phyloP scores from a whole-genome alignment of 2,113 vertebrate species.

The Corydoras maculifer region DNA sequence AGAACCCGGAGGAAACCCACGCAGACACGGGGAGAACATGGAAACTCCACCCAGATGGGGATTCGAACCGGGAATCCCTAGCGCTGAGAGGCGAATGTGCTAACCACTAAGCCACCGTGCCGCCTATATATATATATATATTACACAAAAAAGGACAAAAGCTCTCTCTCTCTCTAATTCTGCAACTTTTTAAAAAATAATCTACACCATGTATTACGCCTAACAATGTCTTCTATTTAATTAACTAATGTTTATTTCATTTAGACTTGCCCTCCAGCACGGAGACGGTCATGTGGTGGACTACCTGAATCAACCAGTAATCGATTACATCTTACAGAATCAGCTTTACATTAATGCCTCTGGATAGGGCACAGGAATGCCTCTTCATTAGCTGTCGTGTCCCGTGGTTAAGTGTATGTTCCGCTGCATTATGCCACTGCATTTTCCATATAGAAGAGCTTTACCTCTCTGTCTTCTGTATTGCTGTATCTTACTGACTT shows the following conservation, averaged over 20 bases:
- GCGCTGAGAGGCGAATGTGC: no score
- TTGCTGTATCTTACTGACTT: slow-evolving; percentile 58
- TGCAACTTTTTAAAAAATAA: no score
- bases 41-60: no score
- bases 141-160: no score
- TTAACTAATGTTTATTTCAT: not conserved
- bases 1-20: no score
- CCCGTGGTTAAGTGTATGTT: slow-evolving; percentile 52
- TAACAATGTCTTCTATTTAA: not conserved
- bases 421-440: slow-evolving; percentile 53
- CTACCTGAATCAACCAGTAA: slow-evolving; percentile 92
- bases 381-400: slow-evolving; percentile 52
- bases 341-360: slow-evolving; percentile 97
- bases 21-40: no score
- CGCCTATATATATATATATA: no score
- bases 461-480: slow-evolving; percentile 49
- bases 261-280: slow-evolving; percentile 93
- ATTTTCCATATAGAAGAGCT: slow-evolving; percentile 50
- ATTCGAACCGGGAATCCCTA: no score
- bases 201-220: no score
- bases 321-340: slow-evolving; percentile 97
- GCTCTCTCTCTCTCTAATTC: no score
- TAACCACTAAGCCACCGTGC: no score
- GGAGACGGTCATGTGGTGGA: slow-evolving; percentile 94
- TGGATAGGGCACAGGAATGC: slow-evolving; percentile 63